Conservation (phyloP, 1,140 invertebrate genomes). For the Caenorhabditis brenneri region DNA sequence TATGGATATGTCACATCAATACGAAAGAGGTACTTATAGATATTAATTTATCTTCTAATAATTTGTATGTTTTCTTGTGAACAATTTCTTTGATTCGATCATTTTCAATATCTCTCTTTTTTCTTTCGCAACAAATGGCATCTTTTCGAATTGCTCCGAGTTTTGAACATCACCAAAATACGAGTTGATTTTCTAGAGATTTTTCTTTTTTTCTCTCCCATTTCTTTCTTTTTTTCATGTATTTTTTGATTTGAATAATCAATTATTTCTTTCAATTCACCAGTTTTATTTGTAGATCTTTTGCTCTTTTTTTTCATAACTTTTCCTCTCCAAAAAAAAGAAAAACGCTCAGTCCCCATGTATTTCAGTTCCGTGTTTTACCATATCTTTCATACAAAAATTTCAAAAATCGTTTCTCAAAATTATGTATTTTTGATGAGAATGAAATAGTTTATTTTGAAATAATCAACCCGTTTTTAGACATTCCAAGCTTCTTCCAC, state of each 20-base stretch:
- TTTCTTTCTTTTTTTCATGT: background rate
- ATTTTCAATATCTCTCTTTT: conserved; percentile 7
- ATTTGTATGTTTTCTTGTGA: conserved; percentile 1
- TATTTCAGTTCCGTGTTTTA: conserved; percentile 24
- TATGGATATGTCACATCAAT: conserved; percentile 34
- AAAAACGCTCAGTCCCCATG: conserved; percentile 23
- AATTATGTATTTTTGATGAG: background rate
- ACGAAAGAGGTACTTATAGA: conserved; percentile 33
- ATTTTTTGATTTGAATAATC: too few relatives aligned
- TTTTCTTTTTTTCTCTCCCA: background rate
- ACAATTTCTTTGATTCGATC: conserved; percentile 9
- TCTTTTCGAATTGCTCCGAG: conserved; percentile 39
- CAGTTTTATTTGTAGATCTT: too few relatives aligned
- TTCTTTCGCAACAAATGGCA: conserved; percentile 31
- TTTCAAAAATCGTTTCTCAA: background rate
- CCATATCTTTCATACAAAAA: conserved; percentile 17
- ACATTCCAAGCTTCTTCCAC: conserved; percentile 28
- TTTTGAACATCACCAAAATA: conserved; percentile 28
- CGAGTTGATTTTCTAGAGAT: conserved; percentile 12
- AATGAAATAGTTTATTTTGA: conserved; percentile 37
- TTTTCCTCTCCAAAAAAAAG: background rate
- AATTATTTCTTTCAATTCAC: background rate
- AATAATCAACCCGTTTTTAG: background rate
- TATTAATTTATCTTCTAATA: background rate
- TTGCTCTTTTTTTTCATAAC: too few relatives aligned